phyloP scores from a whole-genome alignment of 2,888 invertebrate genomes.

The Bembecia ichneumoniformis region DNA sequence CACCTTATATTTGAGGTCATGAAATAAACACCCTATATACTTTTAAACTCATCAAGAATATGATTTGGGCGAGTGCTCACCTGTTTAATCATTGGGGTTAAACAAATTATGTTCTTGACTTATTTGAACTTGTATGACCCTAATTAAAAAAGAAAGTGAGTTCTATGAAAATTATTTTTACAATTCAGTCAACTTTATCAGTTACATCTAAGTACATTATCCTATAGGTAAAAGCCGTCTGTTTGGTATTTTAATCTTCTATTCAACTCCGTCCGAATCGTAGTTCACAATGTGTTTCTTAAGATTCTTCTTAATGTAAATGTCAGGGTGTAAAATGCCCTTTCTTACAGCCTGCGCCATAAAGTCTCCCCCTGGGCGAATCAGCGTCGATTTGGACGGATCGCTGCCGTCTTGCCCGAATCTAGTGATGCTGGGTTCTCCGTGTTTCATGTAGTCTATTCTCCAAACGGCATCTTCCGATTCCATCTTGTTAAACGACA shows the following conservation, averaged over 20 bases:
- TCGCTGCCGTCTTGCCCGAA: constrained; percentile 27
- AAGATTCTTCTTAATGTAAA: constrained; percentile 50
- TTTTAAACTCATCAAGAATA: too few relatives aligned
- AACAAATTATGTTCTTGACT: too few relatives aligned
- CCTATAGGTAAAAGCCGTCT: background rate
- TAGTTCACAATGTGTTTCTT: constrained; percentile 21
- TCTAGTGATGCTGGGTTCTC: constrained; percentile 40
- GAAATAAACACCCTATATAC: too few relatives aligned
- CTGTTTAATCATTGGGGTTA: too few relatives aligned
- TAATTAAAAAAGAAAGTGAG: too few relatives aligned
- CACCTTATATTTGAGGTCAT: too few relatives aligned
- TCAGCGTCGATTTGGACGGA: constrained; percentile 32
- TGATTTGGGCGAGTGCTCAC: too few relatives aligned
- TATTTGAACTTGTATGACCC: too few relatives aligned
- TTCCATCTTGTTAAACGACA: constrained; percentile 29
- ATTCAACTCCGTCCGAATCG: background rate
- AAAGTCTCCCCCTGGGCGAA: constrained; percentile 34
- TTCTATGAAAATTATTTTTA: too few relatives aligned
- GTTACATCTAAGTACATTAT: too few relatives aligned
- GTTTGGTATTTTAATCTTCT: constrained; percentile 9
- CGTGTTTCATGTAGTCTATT: constrained; percentile 58
- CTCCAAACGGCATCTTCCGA: constrained; percentile 45
- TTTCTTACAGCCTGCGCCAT: constrained; percentile 28
- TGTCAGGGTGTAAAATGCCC: constrained; percentile 49
- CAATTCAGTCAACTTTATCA: too few relatives aligned